Evolutionary conservation across 2,113 vertebrate genomes (phyloP).

Genomic region (Lucifuga dentata): DNA sequence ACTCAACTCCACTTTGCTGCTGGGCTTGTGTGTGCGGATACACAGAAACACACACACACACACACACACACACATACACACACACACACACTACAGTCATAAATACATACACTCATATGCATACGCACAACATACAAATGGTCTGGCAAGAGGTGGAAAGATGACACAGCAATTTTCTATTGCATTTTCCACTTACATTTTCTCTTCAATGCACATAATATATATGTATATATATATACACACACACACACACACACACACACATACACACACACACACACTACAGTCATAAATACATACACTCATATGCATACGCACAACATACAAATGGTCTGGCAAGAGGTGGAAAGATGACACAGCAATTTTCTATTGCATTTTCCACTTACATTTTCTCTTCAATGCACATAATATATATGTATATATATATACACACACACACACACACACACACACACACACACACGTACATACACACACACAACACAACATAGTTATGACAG

Average conservation of each 20-base stretch:
- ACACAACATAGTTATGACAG: slow-evolving; percentile 62
- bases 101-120: not conserved
- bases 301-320: not conserved
- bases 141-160: slow-evolving; percentile 32
- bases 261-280: not conserved
- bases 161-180: slow-evolving; percentile 53
- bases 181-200: slow-evolving; percentile 43
- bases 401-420: slow-evolving; percentile 14
- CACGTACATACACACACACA: slow-evolving; percentile 24
- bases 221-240: slow-evolving; percentile 11
- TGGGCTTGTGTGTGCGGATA: slow-evolving; percentile 5
- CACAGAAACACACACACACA: not conserved
- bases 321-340: slow-evolving; percentile 49
- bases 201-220: slow-evolving; percentile 30
- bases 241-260: not conserved
- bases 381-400: slow-evolving; percentile 38
- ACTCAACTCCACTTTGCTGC: slow-evolving; percentile 55
- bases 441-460: slow-evolving; percentile 42
- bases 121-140: slow-evolving; percentile 39
- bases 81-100: not conserved
- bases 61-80: not conserved
- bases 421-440: not conserved
- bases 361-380: slow-evolving; percentile 51
- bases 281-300: not conserved
- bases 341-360: slow-evolving; percentile 45